Conservation (phyloP, 2,888 invertebrate genomes). For the Luperina testacea region DNA sequence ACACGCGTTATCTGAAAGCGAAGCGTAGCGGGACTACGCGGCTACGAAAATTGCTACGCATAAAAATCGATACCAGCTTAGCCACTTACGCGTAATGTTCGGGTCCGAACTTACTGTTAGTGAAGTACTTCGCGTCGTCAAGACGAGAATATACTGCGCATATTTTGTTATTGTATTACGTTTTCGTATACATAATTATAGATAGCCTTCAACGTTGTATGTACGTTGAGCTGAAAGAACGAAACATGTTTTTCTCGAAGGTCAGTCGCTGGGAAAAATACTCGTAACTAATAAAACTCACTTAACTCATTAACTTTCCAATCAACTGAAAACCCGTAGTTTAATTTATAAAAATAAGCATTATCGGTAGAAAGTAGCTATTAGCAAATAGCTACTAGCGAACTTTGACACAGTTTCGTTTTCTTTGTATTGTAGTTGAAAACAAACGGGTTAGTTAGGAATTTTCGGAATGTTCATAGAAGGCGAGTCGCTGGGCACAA, state of each 20-base stretch:
- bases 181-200: background rate
- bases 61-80: constrained; percentile 38
- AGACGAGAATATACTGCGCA: background rate
- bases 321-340: background rate
- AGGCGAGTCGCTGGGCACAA: background rate
- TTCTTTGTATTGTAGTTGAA: background rate
- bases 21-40: constrained; percentile 16
- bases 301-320: background rate
- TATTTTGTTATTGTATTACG: constrained; percentile 1
- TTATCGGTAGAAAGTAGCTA: background rate
- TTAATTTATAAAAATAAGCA: background rate
- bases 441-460: background rate
- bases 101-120: constrained; percentile 23
- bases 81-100: constrained; percentile 34
- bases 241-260: background rate
- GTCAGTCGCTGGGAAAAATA: background rate
- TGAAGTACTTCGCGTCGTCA: constrained; percentile 10
- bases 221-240: background rate
- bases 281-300: background rate
- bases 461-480: background rate
- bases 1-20: constrained; percentile 5
- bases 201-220: constrained; percentile 3
- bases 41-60: constrained; percentile 49
- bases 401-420: background rate
- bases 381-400: background rate